A percentile compares a stretch with the other conserved stretches of the same genome.
Conservation (phyloP, 2,797 vertebrate genomes). For the Myiothlypis coronata region DNA sequence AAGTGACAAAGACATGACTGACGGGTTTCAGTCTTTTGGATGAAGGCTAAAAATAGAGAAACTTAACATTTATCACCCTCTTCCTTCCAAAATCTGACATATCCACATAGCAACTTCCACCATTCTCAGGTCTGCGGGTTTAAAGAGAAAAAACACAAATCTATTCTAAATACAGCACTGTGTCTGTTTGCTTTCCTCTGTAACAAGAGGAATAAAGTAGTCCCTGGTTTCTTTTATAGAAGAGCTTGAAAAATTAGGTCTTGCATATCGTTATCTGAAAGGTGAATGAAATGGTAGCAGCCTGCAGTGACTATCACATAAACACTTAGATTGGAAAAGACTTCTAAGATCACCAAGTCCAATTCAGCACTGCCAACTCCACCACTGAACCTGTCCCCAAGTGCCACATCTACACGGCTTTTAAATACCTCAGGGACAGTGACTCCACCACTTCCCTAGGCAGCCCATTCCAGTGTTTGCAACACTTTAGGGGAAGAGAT, state of each 20-base stretch:
- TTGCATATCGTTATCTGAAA: neutral
- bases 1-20: neutral
- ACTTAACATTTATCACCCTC: neutral
- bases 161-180: neutral
- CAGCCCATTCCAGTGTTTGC: neutral
- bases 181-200: neutral
- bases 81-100: neutral
- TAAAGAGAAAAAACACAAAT: neutral
- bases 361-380: neutral
- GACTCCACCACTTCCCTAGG: neutral
- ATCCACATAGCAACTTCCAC: neutral
- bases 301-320: neutral
- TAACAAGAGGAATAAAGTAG: neutral
- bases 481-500: neutral
- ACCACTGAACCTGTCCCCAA: neutral
- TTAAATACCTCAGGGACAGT: neutral
- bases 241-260: neutral
- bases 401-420: fast-evolving
- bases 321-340: neutral
- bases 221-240: neutral
- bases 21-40: neutral
- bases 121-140: neutral
- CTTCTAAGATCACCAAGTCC: neutral
- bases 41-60: neutral
- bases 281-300: neutral